Evolutionary conservation across 1,140 invertebrate genomes (phyloP), one percentile per base, ranked within the genome.

Genomic region (Coenobita brevimanus): DNA sequence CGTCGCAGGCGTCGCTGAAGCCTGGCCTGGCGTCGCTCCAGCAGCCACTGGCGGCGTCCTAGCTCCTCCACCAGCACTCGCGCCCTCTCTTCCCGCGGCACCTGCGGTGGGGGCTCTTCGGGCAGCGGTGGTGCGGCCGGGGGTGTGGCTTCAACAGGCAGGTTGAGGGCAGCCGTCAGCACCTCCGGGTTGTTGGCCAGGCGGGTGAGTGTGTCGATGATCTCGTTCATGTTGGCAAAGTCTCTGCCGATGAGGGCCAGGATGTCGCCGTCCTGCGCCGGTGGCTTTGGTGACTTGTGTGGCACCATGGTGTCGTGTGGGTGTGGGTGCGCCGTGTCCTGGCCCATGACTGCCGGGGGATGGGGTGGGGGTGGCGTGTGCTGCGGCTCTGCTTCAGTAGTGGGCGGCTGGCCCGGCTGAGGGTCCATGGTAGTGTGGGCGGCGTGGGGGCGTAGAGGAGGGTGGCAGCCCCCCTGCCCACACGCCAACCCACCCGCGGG

Each of bases 1-100:
- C 97, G 96, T 0, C 95, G 93, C 54, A 97, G 92, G 67, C 97
- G 93, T 82, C 96, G 93, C 89, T 96, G 90, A 75, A 98, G 92
- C 91, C 95, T 95, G 3, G 96, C 95, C 80, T 95, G 94, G 89
- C 95, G 93, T 30, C 95, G 93, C 90, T 96, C 94, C 38, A 96
- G 92, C 62, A 95, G 93, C 82, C 94, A 93, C 90, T 97, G 96
- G 76, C 94, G 92, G n/a, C 93, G 91, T 64, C 93, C 91, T 24
- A 91, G 91, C 84, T 93, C 93, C 30, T 92, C 92, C 43, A 94
- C 91, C 57, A 92, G 91, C 83, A 94, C 94, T 67, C 91, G 91
- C 3, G 92, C 91, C 67, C 92, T 91, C 27, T 91, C 91, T 82
- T 93, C 91, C 82, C 92, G 92, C 27, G 79, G 57, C 27, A 88